Evolutionary conservation across 2,797 vertebrate species (phyloP), one percentile per base, ranked within the genome.

Genomic region (Microctenopoma stevenorrisi): DNA sequence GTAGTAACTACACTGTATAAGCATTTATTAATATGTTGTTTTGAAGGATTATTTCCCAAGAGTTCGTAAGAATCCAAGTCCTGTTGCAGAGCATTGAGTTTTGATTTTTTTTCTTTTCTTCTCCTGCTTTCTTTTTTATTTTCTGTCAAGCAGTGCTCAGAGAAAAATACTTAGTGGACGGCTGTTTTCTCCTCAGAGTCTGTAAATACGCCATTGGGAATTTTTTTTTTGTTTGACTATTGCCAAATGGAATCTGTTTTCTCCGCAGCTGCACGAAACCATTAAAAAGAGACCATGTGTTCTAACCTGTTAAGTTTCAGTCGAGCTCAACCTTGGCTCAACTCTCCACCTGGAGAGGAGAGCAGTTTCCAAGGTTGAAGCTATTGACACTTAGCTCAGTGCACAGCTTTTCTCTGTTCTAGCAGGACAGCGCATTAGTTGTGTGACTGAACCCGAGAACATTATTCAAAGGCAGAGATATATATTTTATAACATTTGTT

Each of bases 321-420:
- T 85, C 79, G 61, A 86, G 82, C 82, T 93, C 90, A 94, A 93
- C 93, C 91, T 91, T 93, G 93, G 93, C 93, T 93, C 90, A 93
- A 92, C 91, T 88, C 89, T 82, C 87, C 76, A 87, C 86, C 89
- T 91, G 88, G 84, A 91, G 87, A 85, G 59, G 64, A 82, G 83
- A 78, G 65, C 51, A 16, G 72, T 87, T 91, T 91, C 86, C 84
- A 87, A 82, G 74, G 79, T 80, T 25, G 52, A 70, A 75, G 79
- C 78, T 67, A 75, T 71, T 77, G 84, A 89, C 88, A 80, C 87
- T 89, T 87, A 85, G 84, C 81, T 84, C 81, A 85, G 75, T 49
- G 59, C 70, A 11, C 73, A 68, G 72, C 64, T 37, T 71, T 76
- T 85, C 76, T 73, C 63, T 58, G 25, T 53, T 71, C 58, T 47